phyloP scores from a whole-genome alignment of 1,140 invertebrate species.

The Lithobius niger region DNA sequence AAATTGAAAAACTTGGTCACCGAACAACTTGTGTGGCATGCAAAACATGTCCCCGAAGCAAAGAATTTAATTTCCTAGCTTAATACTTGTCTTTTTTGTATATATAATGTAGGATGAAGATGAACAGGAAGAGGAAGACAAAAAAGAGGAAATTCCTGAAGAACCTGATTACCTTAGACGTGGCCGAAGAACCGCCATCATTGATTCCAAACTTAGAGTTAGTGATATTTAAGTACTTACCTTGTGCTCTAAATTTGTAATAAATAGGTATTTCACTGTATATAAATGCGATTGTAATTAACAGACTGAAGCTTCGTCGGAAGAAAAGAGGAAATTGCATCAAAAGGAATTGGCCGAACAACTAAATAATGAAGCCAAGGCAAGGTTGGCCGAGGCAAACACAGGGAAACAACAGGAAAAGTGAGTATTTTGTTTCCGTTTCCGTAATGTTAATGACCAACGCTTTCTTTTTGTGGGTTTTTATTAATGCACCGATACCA shows the following conservation, averaged over 20 bases:
- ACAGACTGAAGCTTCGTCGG: conserved; percentile 77
- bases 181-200: conserved; percentile 80
- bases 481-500: too few relatives aligned
- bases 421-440: too few relatives aligned
- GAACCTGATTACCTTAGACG: conserved; percentile 57
- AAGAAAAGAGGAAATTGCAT: conserved; percentile 93
- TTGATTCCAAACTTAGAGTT: conserved; percentile 87
- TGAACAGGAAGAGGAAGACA: conserved; percentile 61
- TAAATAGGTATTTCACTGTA: not conserved
- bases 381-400: conserved; percentile 72
- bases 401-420: conserved; percentile 63
- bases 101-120: conserved; percentile 45
- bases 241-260: not conserved
- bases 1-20: too few relatives aligned
- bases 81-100: too few relatives aligned
- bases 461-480: too few relatives aligned
- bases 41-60: too few relatives aligned
- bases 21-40: too few relatives aligned
- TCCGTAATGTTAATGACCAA: too few relatives aligned
- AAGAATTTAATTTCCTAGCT: too few relatives aligned
- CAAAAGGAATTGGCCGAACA: conserved; percentile 85
- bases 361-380: conserved; percentile 83
- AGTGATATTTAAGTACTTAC: conserved; percentile 18
- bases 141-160: conserved; percentile 46
- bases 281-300: too few relatives aligned